Evolutionary conservation across 2,797 vertebrate genomes (phyloP), one percentile per base, ranked within the genome.

Genomic region (Channa striata): DNA sequence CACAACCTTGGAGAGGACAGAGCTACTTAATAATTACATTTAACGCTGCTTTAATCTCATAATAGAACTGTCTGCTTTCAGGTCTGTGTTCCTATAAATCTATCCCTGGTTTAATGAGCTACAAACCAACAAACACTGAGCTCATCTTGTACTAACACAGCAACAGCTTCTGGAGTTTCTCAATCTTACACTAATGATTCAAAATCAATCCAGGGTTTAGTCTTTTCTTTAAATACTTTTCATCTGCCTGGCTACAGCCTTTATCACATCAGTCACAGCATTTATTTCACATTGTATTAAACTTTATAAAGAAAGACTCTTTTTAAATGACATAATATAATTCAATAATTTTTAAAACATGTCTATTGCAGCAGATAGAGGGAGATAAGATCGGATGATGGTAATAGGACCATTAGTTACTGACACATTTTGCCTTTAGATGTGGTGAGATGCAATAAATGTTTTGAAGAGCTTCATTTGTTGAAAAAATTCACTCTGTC

Each of bases 21-120:
- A 40, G 21, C 19, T 42, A 21, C 47, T 79, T 83, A 50, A 83
- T 79, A 79, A 84, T 76, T 74, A 64, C 50, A 77, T 73, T 68
- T 77, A 71, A 81, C 70, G 61, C 60, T 19, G 59, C 34, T 77
- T 88, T 85, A 82, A 77, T 84, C 77, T 79, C 36, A 10, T 21
- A 16, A 2, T 49, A 50, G 59, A 77, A 68, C 54, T 21, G 33
- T 34, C 37, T 69, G 67, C 54, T 63, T 48, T 59, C 8, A 46
- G 49, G 44, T 49, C 42, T 65, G 21, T n/a, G 39, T 46, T 75
- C 70, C 46, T 57, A 33, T 10, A 47, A 53, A 30, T 56, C 19
- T 51, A 9, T 13, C 46, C 33, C 34, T 37, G 23, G 12, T 66
- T 68, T 59, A 52, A 4, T 34, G 50, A 40, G 61, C 16, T 33